Conservation (phyloP, 2,888 invertebrate species). For the Eurois occulta region DNA sequence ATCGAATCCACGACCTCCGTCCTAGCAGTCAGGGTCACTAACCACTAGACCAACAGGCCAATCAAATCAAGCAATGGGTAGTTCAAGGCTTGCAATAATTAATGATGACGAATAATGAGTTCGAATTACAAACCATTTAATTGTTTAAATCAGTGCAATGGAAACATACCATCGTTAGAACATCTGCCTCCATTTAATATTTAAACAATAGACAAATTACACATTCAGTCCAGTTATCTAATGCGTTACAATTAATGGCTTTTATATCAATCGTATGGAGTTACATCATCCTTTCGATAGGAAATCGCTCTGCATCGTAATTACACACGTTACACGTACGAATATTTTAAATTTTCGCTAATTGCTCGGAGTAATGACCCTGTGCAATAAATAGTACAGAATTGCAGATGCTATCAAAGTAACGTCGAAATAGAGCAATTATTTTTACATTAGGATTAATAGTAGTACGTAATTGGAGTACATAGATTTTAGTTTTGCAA, state of each 20-base stretch:
- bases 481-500: background rate
- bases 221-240: conserved; percentile 74
- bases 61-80: too few species aligned
- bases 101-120: background rate
- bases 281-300: conserved; percentile 68
- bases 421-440: conserved; percentile 45
- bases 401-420: conserved; percentile 26
- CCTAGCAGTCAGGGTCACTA: too few species aligned
- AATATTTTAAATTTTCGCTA: conserved; percentile 43
- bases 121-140: background rate
- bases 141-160: conserved; percentile 36
- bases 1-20: too few species aligned
- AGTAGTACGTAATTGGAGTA: background rate
- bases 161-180: conserved; percentile 55
- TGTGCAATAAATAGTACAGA: conserved; percentile 34
- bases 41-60: too few species aligned
- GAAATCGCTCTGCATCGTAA: conserved; percentile 56
- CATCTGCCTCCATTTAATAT: conserved; percentile 65
- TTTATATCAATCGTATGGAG: conserved; percentile 68
- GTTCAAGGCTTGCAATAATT: background rate
- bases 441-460: conserved; percentile 41
- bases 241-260: conserved; percentile 76
- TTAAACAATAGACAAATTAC: conserved; percentile 74
- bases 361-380: conserved; percentile 48
- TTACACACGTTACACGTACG: conserved; percentile 39